Evolutionary conservation across 2,888 invertebrate genomes (phyloP), one percentile per base, ranked within the genome.

Genomic region (Lordiphosa andalusiaca): DNA sequence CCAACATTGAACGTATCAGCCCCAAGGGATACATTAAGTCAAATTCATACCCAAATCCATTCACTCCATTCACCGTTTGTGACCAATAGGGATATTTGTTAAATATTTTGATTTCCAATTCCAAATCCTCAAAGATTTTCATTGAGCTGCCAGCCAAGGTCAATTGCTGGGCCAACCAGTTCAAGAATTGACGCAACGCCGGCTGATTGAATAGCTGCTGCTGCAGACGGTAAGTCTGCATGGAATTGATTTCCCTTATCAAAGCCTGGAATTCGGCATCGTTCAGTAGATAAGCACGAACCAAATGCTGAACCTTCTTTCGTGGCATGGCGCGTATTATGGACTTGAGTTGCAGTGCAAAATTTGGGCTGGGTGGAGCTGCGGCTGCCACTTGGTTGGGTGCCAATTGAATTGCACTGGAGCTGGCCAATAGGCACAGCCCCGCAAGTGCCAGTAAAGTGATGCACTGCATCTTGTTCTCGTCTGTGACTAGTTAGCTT

Each of bases 251-350:
- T 16, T 74, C 74, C 0, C 88, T 70, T 3, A 88, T 61, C n/a
- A 88, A 57, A 0, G 67, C 66, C 53, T 88, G 89, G 46, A 89
- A 88, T 13, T 81, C 71, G 2, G 69, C 69, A 64, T 88, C 88
- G 37, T 84, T 84, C 0, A 88, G 67, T 7, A 87, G 56, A 55
- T 88, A 89, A 6, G 78, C 77, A 16, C 63, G 67, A 2, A 85
- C 53, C 19, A 88, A 55, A 5, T 73, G 55, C 23, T 71, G 67
- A 0, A 88, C 59, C 12, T 75, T 64, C 7, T 67, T 58, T 0
- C 67, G 50, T 0, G 87, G 88, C 13, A 87, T 64, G 19, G 56
- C 55, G 0, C 63, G 67, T n/a, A 73, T 39, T 3, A 87, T 16
- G 10, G 60, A 67, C 10, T 44, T 65, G 1, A 86, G 46, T 13